Evolutionary conservation across 1,140 invertebrate genomes (phyloP).

Genomic region (Drosophila chauvacae): DNA sequence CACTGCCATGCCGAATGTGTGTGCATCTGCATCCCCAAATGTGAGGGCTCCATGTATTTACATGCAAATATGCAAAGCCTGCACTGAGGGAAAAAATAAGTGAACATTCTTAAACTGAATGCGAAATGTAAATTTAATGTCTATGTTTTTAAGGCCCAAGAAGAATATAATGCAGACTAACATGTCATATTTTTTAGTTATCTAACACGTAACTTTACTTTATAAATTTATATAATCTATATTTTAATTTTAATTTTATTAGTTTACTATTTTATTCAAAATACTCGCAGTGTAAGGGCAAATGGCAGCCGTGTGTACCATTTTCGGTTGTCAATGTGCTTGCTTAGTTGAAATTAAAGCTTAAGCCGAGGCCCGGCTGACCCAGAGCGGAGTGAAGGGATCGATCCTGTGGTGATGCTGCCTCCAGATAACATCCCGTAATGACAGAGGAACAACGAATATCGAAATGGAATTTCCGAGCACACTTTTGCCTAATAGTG

Average conservation of each 20-base stretch:
- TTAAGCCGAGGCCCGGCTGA: conserved; percentile 40
- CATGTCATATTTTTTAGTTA: too few species aligned
- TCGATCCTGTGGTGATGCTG: conserved; percentile 8
- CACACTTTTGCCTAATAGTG: conserved; percentile 23
- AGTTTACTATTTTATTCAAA: too few species aligned
- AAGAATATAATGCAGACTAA: too few species aligned
- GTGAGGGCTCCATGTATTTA: conserved; percentile 57
- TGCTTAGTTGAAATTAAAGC: conserved; percentile 49
- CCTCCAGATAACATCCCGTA: conserved; percentile 36
- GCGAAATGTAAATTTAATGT: not conserved
- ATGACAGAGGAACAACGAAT: conserved; percentile 32
- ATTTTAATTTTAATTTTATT: too few species aligned
- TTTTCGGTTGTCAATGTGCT: conserved; percentile 69
- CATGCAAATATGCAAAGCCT: conserved; percentile 72
- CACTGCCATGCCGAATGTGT: conserved; percentile 17
- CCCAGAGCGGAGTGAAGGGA: conserved; percentile 11
- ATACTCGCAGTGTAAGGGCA: conserved; percentile 16
- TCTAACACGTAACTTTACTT: too few species aligned
- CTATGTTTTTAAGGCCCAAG: too few species aligned
- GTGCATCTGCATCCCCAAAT: conserved; percentile 29
- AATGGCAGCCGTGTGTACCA: conserved; percentile 53
- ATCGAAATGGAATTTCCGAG: conserved; percentile 27
- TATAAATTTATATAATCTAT: too few species aligned
- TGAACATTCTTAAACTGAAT: not conserved
- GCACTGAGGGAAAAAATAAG: conserved; percentile 1